Base-by-base conservation (phyloP, 2,888 invertebrate genomes). In the Chromoteleia sp. region DNA sequence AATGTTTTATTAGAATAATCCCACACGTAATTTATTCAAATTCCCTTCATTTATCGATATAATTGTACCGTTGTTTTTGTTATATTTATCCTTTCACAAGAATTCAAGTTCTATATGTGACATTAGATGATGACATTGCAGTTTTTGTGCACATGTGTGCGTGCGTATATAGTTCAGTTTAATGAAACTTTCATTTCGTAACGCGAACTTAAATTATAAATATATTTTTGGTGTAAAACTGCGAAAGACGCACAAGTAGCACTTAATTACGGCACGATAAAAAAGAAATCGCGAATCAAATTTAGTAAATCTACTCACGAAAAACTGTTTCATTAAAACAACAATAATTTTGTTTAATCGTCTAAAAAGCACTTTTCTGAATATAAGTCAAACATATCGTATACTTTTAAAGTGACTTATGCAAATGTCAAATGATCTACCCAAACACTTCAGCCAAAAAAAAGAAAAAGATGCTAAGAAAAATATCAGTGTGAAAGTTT, bases 101-200 rank as follows among this genome's bases (percentile, higher is more conserved):
- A 59, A n/a, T 21, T 29, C 5, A 59, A 30, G 10, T 36, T 58
- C 19, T 8, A 21, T 2, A 30, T 25, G 36, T 41, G 33, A 36
- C 30, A 36, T 50, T 25, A 50, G 10, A n/a, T 50, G 48, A 7
- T 12, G 33, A 45, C 5, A 4, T 50, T 29, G 43, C 6, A 56
- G 36, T 43, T 43, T 43, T 43, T 33, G 43, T 54, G 68, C 68
- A 56, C 68, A 68, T 41, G 7, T 68, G 68, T 56, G 56, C 43
- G 19, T 25, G 39, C 17, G 15, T 33, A 19, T 50, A 30, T 52
- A 65, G 36, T 33, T 63, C 48, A 52, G 25, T 52, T 65, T 25
- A 45, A 45, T 56, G 15, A 56, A 70, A 70, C 21, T 58, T 12
- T 10, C 21, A 33, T 58, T 43, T 14, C 15, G 4, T 21, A 56